A percentile compares a stretch with the other conserved stretches of the same genome.
phyloP scores from a whole-genome alignment of 2,888 invertebrate genomes.

The Eilema sororculum region DNA sequence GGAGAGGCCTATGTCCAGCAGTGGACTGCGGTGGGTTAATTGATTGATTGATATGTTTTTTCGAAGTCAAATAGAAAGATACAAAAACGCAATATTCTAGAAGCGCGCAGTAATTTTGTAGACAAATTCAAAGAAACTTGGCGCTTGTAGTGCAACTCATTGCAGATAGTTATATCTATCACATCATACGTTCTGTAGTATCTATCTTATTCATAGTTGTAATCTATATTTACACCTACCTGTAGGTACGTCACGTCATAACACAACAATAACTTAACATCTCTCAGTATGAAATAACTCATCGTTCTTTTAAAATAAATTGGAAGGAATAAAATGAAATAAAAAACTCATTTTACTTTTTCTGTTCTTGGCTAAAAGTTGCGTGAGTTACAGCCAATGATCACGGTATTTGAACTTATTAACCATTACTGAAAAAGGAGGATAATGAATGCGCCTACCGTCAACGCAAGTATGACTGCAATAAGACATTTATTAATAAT shows the following conservation, averaged over 20 bases:
- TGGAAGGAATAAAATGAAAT: not conserved
- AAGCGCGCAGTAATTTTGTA: not conserved
- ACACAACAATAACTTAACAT: not conserved
- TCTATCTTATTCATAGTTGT: not conserved
- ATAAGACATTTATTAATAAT: not conserved
- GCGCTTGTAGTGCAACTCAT: not conserved
- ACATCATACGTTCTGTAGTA: not conserved
- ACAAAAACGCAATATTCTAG: not conserved
- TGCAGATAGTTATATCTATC: not conserved
- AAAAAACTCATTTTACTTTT: not conserved
- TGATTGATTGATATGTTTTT: no score
- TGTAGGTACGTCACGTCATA: not conserved
- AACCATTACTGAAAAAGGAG: not conserved
- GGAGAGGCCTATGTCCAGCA: no score
- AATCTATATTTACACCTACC: not conserved
- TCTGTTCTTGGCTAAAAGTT: not conserved
- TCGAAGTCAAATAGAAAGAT: not conserved
- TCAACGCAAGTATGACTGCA: not conserved
- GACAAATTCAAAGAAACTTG: not conserved
- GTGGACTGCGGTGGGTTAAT: no score
- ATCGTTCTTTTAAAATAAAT: not conserved
- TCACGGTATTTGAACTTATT: not conserved
- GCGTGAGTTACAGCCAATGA: not conserved
- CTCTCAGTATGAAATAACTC: not conserved
- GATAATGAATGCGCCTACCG: not conserved